phyloP scores from a whole-genome alignment of 2,113 vertebrate genomes.

The Clarias magur region DNA sequence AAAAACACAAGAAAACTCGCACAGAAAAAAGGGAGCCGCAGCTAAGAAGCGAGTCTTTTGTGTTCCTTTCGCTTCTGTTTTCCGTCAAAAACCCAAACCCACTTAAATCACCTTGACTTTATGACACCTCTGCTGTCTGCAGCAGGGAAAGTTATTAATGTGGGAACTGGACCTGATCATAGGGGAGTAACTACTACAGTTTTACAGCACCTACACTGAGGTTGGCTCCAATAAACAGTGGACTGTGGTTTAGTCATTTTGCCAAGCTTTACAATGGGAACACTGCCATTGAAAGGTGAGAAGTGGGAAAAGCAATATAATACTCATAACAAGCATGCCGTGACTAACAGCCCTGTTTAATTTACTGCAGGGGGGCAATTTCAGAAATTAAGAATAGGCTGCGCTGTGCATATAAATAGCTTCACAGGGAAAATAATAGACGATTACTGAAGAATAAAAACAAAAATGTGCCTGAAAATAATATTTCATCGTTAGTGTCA shows the following conservation, averaged over 20 bases:
- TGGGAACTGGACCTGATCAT: conserved; percentile 11
- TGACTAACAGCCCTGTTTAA: conserved; percentile 19
- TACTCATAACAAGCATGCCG: background rate
- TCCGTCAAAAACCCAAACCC: conserved; percentile 18
- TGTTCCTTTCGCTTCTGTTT: conserved; percentile 31
- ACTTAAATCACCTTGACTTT: conserved; percentile 26
- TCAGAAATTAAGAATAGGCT: background rate
- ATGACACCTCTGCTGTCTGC: conserved; percentile 21
- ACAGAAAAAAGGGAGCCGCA: background rate
- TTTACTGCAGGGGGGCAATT: background rate
- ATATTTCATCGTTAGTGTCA: background rate
- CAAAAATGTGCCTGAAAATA: background rate
- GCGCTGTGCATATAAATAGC: background rate
- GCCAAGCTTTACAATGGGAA: background rate
- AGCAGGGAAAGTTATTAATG: conserved; percentile 37
- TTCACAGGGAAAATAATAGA: background rate
- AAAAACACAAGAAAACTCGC: background rate
- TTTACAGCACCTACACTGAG: background rate
- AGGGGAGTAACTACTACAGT: conserved; percentile 11
- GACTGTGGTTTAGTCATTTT: background rate
- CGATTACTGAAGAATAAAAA: background rate
- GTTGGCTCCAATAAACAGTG: background rate
- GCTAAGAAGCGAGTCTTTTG: conserved; percentile 5
- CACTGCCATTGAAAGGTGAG: background rate
- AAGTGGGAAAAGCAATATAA: conserved; percentile 12